Percentiles rank a stretch among this genome's conserved stretches.
Conservation (phyloP, 30 jellyfish, hydroid and myxozoan genomes). For the Catostylus mosaicus region DNA sequence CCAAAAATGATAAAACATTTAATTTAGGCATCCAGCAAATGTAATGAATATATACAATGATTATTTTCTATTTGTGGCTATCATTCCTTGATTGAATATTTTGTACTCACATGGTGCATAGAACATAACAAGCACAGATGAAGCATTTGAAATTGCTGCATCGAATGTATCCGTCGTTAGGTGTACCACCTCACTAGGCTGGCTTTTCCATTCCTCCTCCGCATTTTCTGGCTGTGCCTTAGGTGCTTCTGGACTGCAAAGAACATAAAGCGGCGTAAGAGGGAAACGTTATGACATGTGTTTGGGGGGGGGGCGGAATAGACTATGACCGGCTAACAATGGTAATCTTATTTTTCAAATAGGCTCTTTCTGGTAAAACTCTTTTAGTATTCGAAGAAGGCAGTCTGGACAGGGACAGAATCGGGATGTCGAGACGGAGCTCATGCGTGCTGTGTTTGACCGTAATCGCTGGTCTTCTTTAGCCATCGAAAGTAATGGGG, state of each 20-base stretch:
- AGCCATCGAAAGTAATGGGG: too few relatives aligned
- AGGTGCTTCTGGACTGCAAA: constrained; percentile 78
- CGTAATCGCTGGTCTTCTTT: too few relatives aligned
- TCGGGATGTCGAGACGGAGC: too few relatives aligned
- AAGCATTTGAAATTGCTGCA: constrained; percentile 36
- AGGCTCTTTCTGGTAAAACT: too few relatives aligned
- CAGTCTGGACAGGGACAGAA: too few relatives aligned
- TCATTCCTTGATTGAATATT: not conserved
- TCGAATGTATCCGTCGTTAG: constrained; percentile 85
- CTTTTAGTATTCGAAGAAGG: too few relatives aligned
- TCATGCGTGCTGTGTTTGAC: too few relatives aligned
- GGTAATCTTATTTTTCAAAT: too few relatives aligned
- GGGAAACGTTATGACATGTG: too few relatives aligned
- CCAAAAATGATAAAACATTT: not conserved
- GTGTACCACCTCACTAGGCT: constrained; percentile 91
- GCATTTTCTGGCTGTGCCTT: constrained; percentile 57
- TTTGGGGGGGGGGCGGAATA: too few relatives aligned
- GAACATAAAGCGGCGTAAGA: not conserved
- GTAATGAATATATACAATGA: too few relatives aligned
- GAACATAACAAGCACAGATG: constrained; percentile 89
- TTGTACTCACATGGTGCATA: constrained; percentile 94
- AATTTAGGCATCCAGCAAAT: not conserved
- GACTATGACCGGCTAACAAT: too few relatives aligned
- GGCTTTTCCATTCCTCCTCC: constrained; percentile 84
- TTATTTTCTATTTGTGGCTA: not conserved